Evolutionary conservation across 2,113 vertebrate species (phyloP), one percentile per base, ranked within the genome.

Genomic region (Prinia subflava): DNA sequence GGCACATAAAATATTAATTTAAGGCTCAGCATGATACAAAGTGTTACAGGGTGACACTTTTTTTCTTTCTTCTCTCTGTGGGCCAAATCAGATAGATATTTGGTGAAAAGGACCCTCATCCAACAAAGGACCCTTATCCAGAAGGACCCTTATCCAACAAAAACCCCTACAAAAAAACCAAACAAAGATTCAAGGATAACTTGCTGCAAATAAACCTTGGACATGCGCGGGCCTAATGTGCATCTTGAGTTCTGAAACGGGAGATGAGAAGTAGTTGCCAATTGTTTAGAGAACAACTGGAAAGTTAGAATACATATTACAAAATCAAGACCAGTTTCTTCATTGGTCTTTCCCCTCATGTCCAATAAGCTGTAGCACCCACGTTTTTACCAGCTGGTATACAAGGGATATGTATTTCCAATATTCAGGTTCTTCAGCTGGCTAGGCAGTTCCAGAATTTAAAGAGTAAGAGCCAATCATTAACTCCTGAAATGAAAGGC

Each of bases 1-100:
- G 79, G 57, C 65, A 90, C n/a, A 85, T 90, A 57, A 94, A 95
- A 68, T 91, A 92, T 93, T 95, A 80, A 94, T 91, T 87, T 83
- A 91, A 95, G 49, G 53, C 53, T 75, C 80, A 79, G 57, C 41
- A 60, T 35, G 52, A 75, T 82, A 90, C 24, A 37, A 79, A 95
- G n/a, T 87, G 50, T 90, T 50, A 91, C 30, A 78, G 47, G n/a
- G 39, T 88, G 41, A 78, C 74, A 19, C n/a, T 35, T 65, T 15
- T 57, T 33, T 37, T 4, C 62, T 68, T 74, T 52, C 17, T 81
- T 67, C 52, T 87, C 33, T 84, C 56, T 55, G 64, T 37, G 39
- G 44, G 44, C 44, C 64, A 87, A 82, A 79, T 81, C n/a, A 70
- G 41, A 62, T 46, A 57, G 3, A 4, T 18, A 35, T 76, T 85